Evolutionary conservation across 2,113 vertebrate species (phyloP), one percentile per base, ranked within the genome.

Genomic region (Phyllopteryx taeniolatus): DNA sequence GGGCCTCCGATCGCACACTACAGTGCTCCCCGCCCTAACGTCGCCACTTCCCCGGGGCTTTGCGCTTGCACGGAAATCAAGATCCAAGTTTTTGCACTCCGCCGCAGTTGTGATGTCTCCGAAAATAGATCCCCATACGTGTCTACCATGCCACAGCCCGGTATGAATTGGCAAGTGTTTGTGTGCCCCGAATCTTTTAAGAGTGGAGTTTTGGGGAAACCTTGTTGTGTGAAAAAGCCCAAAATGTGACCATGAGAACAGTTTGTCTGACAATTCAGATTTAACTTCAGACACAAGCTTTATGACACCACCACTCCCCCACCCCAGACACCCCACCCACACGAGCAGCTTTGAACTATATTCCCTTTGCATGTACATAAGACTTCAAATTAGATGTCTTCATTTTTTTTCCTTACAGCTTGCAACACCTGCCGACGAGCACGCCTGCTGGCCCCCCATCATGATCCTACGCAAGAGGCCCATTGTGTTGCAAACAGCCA

Each of bases 401-500:
- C 6, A 8, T 79, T 80, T 47, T 60, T 17, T 17, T 27, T 67
- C 27, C 71, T 74, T 57, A 66, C 51, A 35, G 47, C 65, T 68
- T 47, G 56, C 54, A 73, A 74, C 85, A 84, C 83, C 83, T 88
- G 86, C 73, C 17, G 47, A 70, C 69, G 68, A 7, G 2, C 79
- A 67, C 17, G 43, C 74, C 72, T 60, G 59, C 70, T 54, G n/a
- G 63, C 49, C 69, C 73, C 79, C 71, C 27, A 64, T 74, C 63
- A 78, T 5, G 72, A 65, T 63, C 79, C 81, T 65, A 83, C 83
- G 80, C 70, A 72, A 73, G 76, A 73, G 68, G 73, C 84, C 77
- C 67, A 67, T 76, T 78, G 80, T 67, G 78, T 79, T 73, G 61
- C 61, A 77, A 86, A 72, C 82, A 87, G 73, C 73, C 78, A 8